Conservation (phyloP, 30 jellyfish, hydroid and myxozoan genomes). For the Morbakka virulenta region DNA sequence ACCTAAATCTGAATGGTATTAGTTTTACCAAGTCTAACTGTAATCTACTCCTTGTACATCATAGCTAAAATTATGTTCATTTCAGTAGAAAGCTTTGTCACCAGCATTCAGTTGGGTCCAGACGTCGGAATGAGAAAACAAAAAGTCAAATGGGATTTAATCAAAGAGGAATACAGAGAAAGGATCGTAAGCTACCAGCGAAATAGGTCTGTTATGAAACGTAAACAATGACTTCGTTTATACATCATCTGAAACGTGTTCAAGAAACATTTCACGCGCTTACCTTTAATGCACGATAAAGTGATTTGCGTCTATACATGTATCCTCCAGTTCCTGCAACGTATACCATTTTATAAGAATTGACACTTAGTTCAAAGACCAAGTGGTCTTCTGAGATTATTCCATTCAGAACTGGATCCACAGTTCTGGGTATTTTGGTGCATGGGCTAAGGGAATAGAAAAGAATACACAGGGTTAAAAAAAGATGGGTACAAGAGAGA, state of each 20-base stretch:
- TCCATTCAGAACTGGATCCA: conserved; percentile 43
- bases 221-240: background rate
- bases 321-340: conserved; percentile 90
- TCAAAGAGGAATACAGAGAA: background rate
- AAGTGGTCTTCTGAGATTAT: conserved; percentile 67
- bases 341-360: conserved; percentile 82
- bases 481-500: no score
- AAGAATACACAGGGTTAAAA: background rate
- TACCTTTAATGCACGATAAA: conserved; percentile 62
- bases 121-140: no score
- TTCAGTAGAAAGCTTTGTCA: no score
- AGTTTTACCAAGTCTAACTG: no score
- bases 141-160: no score
- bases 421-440: no score
- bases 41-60: no score
- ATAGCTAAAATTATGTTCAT: no score
- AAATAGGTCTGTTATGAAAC: no score
- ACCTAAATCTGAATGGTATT: no score
- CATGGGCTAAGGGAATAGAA: no score
- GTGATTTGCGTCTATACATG: conserved; percentile 70
- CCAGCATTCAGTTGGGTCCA: no score
- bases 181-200: background rate
- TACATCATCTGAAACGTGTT: background rate
- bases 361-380: conserved; percentile 76
- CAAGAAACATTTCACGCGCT: background rate